Conservation (phyloP, 2,113 vertebrate genomes). For the Pionites leucogaster region DNA sequence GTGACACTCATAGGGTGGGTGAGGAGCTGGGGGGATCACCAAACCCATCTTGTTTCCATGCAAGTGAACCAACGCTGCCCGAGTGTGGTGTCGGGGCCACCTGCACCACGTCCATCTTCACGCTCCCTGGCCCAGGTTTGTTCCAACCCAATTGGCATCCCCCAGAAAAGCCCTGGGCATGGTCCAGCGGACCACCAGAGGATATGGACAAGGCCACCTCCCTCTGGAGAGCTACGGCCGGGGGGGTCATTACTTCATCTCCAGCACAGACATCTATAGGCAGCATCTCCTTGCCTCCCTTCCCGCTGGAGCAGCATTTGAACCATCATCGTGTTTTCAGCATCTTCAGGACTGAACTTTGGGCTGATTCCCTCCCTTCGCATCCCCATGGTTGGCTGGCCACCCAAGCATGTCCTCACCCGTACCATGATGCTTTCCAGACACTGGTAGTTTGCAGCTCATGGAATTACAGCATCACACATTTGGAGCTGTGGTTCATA, state of each 20-base stretch:
- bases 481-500: not conserved
- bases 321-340: fast-evolving
- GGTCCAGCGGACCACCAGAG: not conserved
- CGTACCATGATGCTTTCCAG: not conserved
- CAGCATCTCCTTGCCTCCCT: fast-evolving
- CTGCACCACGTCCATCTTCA: fast-evolving
- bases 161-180: not conserved
- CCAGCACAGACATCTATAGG: not conserved
- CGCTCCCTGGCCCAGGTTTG: fast-evolving
- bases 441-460: not conserved
- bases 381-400: not conserved
- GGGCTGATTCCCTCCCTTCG: not conserved
- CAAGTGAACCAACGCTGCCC: not conserved
- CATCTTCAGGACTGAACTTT: not conserved
- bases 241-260: not conserved
- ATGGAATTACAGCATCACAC: not conserved
- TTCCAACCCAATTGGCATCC: not conserved
- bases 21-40: not conserved
- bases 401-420: not conserved
- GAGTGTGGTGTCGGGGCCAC: fast-evolving
- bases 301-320: fast-evolving
- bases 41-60: not conserved
- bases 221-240: not conserved
- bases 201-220: not conserved
- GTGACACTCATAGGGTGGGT: fast-evolving